Base-by-base conservation (phyloP, 1,140 invertebrate species). In the Carposina sasakii region DNA sequence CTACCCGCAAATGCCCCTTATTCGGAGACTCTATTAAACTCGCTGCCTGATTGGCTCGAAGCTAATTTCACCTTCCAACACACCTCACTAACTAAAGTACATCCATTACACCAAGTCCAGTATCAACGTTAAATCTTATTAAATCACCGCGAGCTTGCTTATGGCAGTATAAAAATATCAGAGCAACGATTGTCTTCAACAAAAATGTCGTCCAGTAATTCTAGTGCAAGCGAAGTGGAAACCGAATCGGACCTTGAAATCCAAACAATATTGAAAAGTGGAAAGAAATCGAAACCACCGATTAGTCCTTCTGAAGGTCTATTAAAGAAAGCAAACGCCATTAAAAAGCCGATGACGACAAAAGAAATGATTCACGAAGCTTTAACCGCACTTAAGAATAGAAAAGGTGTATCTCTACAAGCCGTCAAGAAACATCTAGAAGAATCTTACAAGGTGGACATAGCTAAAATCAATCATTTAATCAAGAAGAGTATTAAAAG, bases 341-440 rank as follows among this genome's bases (percentile, higher is more conserved):
- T 68, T 10, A n/a, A 42, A 1, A 77, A 70, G 43, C 78, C 72
- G 36, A 17, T 69, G 1, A 67, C 52, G 0, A 79, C 76, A 0
- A 79, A 71, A 54, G 48, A 55, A 8, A 81, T 83, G 79, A 53
- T 81, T 0, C 52, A 63, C 5, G 48, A 75, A 36, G 76, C 77
- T 0, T 37, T 81, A 0, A 55, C 16, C 0, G 67, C 73, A 10
- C 42, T 79, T 6, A 76, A 76, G 28, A 72, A 46, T 1, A 52
- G 77, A 44, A 81, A 81, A 50, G 77, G 79, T 0, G 64, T 70
- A 0, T 81, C 76, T 0, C 43, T 76, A 3, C 66, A 76, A 28
- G 79, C 76, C 0, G 77, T 83, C 1, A 83, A 81, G 43, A 81
- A 77, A 43, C 75, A 68, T 16, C 57, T 83, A 8, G 54, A 60